Evolutionary conservation across 2,797 vertebrate genomes (phyloP).

Genomic region (Crocodylus rhombifer): DNA sequence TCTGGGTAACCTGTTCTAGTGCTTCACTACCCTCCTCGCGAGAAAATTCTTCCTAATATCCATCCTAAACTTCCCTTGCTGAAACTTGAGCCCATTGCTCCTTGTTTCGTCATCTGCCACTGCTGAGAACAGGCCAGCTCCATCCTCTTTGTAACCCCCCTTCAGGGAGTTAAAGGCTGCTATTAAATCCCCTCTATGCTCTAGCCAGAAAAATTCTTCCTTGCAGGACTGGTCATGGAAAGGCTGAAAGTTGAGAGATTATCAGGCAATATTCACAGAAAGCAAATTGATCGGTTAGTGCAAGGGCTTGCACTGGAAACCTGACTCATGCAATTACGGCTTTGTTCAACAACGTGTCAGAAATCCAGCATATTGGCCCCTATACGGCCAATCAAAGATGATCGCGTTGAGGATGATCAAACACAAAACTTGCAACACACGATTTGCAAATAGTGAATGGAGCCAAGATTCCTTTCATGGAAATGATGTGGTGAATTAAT

Average conservation of each 20-base stretch:
- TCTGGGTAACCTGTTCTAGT: too few relatives aligned
- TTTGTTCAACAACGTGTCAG: conserved; percentile 18
- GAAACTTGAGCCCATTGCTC: too few relatives aligned
- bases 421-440: conserved; percentile 5
- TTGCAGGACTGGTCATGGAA: not conserved
- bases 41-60: too few relatives aligned
- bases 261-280: not conserved
- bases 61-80: too few relatives aligned
- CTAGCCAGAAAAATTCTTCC: not conserved
- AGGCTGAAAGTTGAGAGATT: conserved; percentile 28
- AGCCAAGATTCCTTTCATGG: conserved; percentile 11
- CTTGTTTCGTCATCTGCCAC: too few relatives aligned
- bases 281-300: conserved; percentile 2
- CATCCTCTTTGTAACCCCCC: too few relatives aligned
- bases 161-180: too few relatives aligned
- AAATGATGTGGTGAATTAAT: conserved; percentile 51
- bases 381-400: conserved; percentile 58
- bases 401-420: conserved; percentile 10
- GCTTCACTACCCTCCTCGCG: too few relatives aligned
- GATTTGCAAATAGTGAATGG: conserved; percentile 68
- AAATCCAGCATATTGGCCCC: not conserved
- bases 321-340: conserved; percentile 27
- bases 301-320: conserved; percentile 41
- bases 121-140: too few relatives aligned
- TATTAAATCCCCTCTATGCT: too few relatives aligned